Conservation (phyloP, 2,888 invertebrate genomes). For the Nephrotoma appendiculata region DNA sequence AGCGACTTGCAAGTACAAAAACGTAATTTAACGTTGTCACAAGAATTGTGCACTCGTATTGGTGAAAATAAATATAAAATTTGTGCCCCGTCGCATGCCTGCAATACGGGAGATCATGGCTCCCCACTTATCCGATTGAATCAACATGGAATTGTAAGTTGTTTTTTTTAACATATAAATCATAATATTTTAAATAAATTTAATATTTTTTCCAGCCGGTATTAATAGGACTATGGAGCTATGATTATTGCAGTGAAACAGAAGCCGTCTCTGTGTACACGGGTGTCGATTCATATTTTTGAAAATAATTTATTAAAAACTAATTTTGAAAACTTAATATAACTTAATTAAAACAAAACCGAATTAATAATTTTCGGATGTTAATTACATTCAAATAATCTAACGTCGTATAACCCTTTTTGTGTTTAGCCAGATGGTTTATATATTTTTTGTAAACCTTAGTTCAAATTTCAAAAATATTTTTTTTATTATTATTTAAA, state of each 20-base stretch:
- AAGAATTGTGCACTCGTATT: not conserved
- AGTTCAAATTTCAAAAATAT: not conserved
- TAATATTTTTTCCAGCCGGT: not conserved
- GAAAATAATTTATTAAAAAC: not conserved
- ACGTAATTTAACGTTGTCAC: not conserved
- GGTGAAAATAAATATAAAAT: not conserved
- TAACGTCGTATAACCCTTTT: not conserved
- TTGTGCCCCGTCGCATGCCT: not conserved
- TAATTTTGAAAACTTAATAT: not conserved
- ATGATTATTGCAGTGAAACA: not conserved
- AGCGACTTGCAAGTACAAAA: not conserved
- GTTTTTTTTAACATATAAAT: not conserved
- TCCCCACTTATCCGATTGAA: not conserved
- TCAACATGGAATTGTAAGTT: not conserved
- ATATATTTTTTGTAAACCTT: not conserved
- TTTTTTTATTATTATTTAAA: not conserved
- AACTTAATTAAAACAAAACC: not conserved
- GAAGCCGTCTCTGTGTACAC: not conserved
- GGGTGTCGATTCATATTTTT: not conserved
- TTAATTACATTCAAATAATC: not conserved
- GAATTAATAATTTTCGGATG: not conserved
- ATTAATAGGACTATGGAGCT: not conserved
- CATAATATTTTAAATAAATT: not conserved
- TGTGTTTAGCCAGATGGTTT: not conserved
- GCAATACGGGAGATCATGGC: slow-evolving; percentile 1